A percentile compares a stretch with the other conserved stretches of the same genome.
phyloP scores from a whole-genome alignment of 2,888 invertebrate genomes.

The Parnassius orleans region DNA sequence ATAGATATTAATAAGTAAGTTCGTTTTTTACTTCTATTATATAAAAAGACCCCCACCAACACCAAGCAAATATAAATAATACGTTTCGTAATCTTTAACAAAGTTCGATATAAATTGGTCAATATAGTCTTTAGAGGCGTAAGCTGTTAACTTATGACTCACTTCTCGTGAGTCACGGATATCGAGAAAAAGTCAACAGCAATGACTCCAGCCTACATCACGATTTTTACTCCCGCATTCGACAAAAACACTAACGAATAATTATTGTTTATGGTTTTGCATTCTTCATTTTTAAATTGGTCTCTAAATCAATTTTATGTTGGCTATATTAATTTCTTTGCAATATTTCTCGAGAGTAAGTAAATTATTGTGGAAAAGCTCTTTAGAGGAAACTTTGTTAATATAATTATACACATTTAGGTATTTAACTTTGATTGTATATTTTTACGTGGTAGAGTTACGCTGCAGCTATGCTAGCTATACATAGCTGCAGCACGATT shows the following conservation, averaged over 20 bases:
- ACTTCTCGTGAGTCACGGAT: conserved; percentile 45
- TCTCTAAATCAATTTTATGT: neutral
- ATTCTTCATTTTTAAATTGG: conserved; percentile 9
- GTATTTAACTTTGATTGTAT: no score
- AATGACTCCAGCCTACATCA: conserved; percentile 29
- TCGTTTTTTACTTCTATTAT: no score
- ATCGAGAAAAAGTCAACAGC: conserved; percentile 44
- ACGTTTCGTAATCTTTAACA: conserved; percentile 27
- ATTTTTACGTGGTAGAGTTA: no score
- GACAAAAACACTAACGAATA: conserved; percentile 27
- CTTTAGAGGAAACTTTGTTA: no score
- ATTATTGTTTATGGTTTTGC: conserved; percentile 12
- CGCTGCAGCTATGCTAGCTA: no score
- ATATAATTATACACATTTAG: no score
- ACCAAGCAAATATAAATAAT: no score
- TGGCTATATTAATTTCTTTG: conserved; percentile 3
- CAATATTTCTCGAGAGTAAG: conserved; percentile 10
- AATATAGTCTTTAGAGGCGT: conserved; percentile 47
- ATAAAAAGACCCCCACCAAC: no score
- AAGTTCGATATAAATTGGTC: conserved; percentile 38
- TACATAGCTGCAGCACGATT: no score
- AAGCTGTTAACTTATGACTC: conserved; percentile 38
- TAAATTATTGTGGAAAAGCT: neutral
- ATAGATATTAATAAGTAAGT: no score
- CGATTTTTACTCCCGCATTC: conserved; percentile 10